Base-by-base conservation (phyloP, 2,797 vertebrate species). In the Prionace glauca region DNA sequence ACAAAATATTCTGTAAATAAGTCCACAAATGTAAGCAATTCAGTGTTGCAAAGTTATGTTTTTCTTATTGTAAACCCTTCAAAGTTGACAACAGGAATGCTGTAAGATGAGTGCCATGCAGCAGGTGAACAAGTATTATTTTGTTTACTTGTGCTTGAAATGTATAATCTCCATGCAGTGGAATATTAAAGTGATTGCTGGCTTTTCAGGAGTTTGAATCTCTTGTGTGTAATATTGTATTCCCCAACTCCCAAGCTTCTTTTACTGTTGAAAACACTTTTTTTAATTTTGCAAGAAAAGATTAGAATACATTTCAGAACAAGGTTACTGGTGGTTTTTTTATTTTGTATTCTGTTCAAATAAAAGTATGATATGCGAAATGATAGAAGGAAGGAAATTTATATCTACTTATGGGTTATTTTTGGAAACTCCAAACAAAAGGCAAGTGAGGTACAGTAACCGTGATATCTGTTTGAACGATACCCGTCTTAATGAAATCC, bases 101-200 rank as follows among this genome's bases (percentile, higher is more conserved):
- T 50, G 90, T 72, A 69, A 56, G 45, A 0, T 95, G 16, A 94
- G 29, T 18, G 22, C 71, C 45, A 74, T 14, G 10, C 26, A 72
- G 74, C 20, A 67, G 1, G 41, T 20, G 62, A 56, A 3, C 79
- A 88, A 50, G 29, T 60, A n/a, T 72, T 62, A n/a, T 71, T 94
- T 94, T 41, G 62, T 36, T 24, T 36, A 69, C 41, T 41, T 62
- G 29, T 69, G 62, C 69, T 67, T 92, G 12, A 10, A 69, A 62
- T 91, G 32, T 88, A 88, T 60, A 41, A 92, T 92, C 1, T n/a
- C 36, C 90, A 36, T 32, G 62, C 56, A 32, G 32, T 92, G 22
- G 90, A 92, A 92, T 69, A 92, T 69, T 92, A 41, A 92, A 41
- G 62, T 67, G 32, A 92, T 41, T 92, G 90, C n/a, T n/a, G 65